Evolutionary conservation across 2,888 invertebrate species (phyloP).

Genomic region (Cataglyphis livida): DNA sequence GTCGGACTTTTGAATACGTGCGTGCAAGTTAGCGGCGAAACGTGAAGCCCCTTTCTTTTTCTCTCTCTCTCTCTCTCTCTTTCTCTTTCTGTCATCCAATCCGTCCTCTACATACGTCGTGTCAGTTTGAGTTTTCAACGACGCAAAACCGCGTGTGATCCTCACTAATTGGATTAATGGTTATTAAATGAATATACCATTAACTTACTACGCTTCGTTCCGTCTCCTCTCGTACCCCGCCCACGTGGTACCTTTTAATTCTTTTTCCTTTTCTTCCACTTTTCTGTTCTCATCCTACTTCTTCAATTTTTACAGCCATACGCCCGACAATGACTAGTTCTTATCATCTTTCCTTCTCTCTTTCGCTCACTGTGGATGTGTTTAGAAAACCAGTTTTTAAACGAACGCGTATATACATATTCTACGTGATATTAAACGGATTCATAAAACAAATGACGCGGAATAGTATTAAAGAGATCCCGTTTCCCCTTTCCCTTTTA

Average conservation of each 20-base stretch:
- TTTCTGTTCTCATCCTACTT: constrained; percentile 8
- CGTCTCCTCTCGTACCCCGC: not conserved
- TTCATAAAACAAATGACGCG: constrained; percentile 59
- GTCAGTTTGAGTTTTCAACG: constrained; percentile 46
- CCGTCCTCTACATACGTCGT: constrained; percentile 23
- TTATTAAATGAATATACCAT: constrained; percentile 64
- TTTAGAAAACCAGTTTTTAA: constrained; percentile 47
- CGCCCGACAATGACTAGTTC: constrained; percentile 31
- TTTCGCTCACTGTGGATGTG: constrained; percentile 5
- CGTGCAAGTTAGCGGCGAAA: constrained; percentile 16
- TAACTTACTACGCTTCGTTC: constrained; percentile 60
- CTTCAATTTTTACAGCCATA: not conserved
- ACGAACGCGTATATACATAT: not conserved
- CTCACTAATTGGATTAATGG: constrained; percentile 71
- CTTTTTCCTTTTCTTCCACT: not conserved
- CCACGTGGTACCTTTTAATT: constrained; percentile 25
- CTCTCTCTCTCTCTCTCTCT: not conserved
- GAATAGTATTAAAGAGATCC: not conserved
- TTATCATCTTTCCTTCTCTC: not conserved
- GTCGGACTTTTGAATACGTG: not conserved
- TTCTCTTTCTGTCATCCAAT: not conserved
- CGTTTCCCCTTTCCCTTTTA: not conserved
- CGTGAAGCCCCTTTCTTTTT: not conserved
- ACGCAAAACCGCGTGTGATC: constrained; percentile 53
- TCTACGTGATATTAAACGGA: constrained; percentile 41